phyloP scores from a whole-genome alignment of 2,888 invertebrate genomes.

The Neoascia interrupta region DNA sequence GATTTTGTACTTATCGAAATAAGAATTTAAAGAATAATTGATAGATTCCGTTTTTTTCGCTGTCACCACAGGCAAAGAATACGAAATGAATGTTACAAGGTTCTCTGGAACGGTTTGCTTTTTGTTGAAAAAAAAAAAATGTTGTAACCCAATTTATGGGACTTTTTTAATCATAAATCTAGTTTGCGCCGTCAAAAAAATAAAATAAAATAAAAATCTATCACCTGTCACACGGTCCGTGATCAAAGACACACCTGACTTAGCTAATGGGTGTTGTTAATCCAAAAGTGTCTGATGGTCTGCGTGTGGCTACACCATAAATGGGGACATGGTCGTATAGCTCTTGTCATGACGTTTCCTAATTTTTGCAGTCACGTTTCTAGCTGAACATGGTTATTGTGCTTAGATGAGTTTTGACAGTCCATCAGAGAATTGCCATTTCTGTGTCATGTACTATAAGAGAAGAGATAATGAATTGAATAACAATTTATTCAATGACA shows the following conservation, averaged over 20 bases:
- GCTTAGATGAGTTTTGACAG: neutral
- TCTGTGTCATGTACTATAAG: too few relatives aligned
- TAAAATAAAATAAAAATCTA: neutral
- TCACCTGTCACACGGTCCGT: constrained; percentile 3
- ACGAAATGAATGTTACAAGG: too few relatives aligned
- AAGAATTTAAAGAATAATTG: too few relatives aligned
- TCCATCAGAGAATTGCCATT: neutral
- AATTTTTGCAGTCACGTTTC: constrained; percentile 35
- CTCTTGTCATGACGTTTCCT: too few relatives aligned
- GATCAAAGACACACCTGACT: neutral
- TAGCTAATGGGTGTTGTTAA: neutral
- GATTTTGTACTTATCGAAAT: too few relatives aligned
- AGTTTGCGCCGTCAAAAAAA: neutral
- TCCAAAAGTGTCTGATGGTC: neutral
- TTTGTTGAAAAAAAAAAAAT: too few relatives aligned
- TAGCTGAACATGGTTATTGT: neutral
- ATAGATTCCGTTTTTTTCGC: too few relatives aligned
- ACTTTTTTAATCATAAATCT: too few relatives aligned
- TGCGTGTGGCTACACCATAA: neutral
- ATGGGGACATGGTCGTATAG: constrained; percentile 42
- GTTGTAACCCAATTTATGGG: too few relatives aligned
- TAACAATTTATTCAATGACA: too few relatives aligned
- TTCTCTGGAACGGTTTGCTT: too few relatives aligned
- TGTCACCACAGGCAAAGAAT: too few relatives aligned
- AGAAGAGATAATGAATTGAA: neutral